Evolutionary conservation across 2,888 invertebrate species (phyloP), one percentile per base, ranked within the genome.

Genomic region (Cataglyphis altisquamis): DNA sequence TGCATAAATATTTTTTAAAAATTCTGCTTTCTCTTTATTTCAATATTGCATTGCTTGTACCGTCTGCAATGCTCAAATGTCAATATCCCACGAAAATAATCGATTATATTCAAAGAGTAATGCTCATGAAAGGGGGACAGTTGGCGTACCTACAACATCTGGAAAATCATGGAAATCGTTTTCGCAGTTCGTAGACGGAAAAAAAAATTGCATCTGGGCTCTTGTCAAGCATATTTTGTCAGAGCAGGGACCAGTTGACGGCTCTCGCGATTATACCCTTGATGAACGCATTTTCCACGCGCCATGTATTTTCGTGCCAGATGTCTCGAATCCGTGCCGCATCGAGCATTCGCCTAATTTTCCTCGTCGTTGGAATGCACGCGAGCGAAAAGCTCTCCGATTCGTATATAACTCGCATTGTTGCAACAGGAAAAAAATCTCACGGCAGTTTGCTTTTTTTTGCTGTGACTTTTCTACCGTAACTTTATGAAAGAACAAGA

Each of bases 221-320:
- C 5, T 67, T n/a, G 29, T 77, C 67, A 3, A 15, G 12, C 66
- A n/a, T 25, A 52, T 21, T n/a, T 66, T 39, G 64, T 36, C n/a
- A 5, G n/a, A 55, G 77, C 57, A 29, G 12, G 48, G 12, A 36
- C n/a, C 77, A 64, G 15, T 45, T 63, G 82, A 29, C 21, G 57
- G 60, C 41, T 60, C 78, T n/a, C 68, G 41, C 45, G 66, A 66
- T 67, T 77, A 39, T 39, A 67, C n/a, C 55, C 75, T n/a, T 77
- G 39, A 77, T 55, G 39, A 78, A 78, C 60, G 45, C n/a, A 78
- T 78, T 78, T 68, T 78, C 41, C 66, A 77, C 77, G 77, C 75
- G 52, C 25, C 66, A 32, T 39, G 75, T 75, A 75, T 39, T 75
- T 75, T 39, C 67, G 25, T 9, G 39, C 60, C 78, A 78, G 78